Evolutionary conservation across 2,113 vertebrate species (phyloP).

Genomic region (Chaenogobius annularis): DNA sequence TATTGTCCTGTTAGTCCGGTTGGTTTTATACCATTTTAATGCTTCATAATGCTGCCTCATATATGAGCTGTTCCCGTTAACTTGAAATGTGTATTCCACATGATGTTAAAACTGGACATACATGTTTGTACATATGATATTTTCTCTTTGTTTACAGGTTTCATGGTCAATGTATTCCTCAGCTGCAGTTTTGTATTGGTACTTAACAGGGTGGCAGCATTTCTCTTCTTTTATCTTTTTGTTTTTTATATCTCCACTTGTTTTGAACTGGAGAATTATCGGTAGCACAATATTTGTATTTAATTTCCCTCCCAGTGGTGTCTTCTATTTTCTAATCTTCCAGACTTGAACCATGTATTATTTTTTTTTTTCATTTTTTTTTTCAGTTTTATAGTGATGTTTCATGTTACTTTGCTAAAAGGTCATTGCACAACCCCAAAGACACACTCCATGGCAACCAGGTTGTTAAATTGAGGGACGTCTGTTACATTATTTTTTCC

Average conservation of each 20-base stretch:
- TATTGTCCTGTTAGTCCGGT: conserved; percentile 19
- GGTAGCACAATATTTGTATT: conserved; percentile 1
- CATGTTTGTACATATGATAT: conserved; percentile 20
- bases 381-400: conserved; percentile 15
- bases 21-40: conserved; percentile 7
- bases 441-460: conserved; percentile 15
- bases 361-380: not conserved
- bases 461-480: conserved; percentile 18
- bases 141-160: conserved; percentile 26
- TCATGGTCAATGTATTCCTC: conserved; percentile 28
- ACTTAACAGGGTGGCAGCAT: conserved; percentile 10
- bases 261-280: conserved; percentile 23
- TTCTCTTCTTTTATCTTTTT: not conserved
- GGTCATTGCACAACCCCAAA: conserved; percentile 52
- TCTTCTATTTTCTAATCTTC: not conserved
- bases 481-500: conserved; percentile 5
- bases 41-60: not conserved
- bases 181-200: conserved; percentile 22
- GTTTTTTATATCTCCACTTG: conserved; percentile 13
- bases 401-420: conserved; percentile 25
- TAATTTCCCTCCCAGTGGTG: not conserved
- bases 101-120: conserved; percentile 24
- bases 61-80: not conserved
- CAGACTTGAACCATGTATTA: not conserved
- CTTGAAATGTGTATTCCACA: conserved; percentile 38